Evolutionary conservation across 2,888 invertebrate genomes (phyloP), one percentile per base, ranked within the genome.

Genomic region (Cryptosula pallasiana): DNA sequence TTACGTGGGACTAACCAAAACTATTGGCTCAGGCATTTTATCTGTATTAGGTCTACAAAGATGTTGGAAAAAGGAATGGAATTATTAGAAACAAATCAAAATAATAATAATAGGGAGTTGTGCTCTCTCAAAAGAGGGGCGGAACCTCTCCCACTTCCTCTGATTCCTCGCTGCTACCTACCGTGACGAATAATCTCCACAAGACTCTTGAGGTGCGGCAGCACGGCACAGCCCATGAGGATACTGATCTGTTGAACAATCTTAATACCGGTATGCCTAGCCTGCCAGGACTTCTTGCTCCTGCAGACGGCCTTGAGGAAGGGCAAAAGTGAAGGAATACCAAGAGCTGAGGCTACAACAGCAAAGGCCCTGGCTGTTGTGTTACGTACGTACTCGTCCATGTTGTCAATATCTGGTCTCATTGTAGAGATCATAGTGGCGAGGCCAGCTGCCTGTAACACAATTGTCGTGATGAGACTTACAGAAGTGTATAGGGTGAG

Each of bases 371-470:
- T 89, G 2, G 99, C 99, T 0, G 99, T 99, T 0, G 99, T 99
- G 85, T 99, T 99, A 82, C 99, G 90, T 55, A 99, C 99, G 82
- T 99, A 99, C 86, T 98, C 97, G 85, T 98, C 98, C 79, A 97
- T 97, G 84, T 99, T 99, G 86, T 99, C 99, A 79, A 99, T 99
- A 87, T 99, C 99, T 0, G 99, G 99, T 83, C 99, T 89, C 99
- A 99, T 99, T 0, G 99, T 99, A 1, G 98, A 98, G 81, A 99
- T 99, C 99, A 99, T 99, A 20, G 99, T 99, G 1, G 99, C 99
- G 72, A 99, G 87, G 73, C 99, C 99, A 1, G 99, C 99, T 0
- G 99, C 99, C 84, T 85, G 77, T 5, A 79, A 74, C 32, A 32
- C n/a, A n/a, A n/a, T n/a, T n/a, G n/a, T n/a, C n/a, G n/a, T n/a